Evolutionary conservation across 2,797 vertebrate genomes (phyloP), one percentile per base, ranked within the genome.

Genomic region (Chanos chanos): DNA sequence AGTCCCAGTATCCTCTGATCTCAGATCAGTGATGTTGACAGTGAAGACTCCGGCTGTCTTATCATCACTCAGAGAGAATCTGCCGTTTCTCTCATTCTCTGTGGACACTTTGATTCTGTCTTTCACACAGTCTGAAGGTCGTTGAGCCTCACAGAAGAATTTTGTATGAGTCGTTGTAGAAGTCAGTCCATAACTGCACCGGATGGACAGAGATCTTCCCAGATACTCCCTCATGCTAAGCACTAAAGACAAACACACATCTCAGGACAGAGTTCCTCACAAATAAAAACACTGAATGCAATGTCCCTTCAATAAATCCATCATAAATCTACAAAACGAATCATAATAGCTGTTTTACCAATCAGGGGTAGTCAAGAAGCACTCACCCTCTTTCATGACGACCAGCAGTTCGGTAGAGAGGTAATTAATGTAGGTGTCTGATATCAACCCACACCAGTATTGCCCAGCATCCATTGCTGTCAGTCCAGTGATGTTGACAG

Each of bases 371-470:
- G n/a, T n/a, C n/a, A n/a, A n/a, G n/a, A n/a, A n/a, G n/a, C n/a
- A n/a, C 45, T 49, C 22, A 61, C 61, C 50, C 25, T 63, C 30
- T 18, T 54, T 44, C 31, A 10, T 63, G 61, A 54, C 39, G 39
- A 63, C 19, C 3, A 54, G 34, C 40, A 63, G 61, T 28, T 47
- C 19, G 28, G 50, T 63, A 31, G 33, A 22, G 27, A 55, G 52
- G 41, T 41, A 55, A 12, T 39, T 40, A 52, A 40, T 7, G 4
- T 22, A 28, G 34, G 25, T 33, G 28, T 24, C 24, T 56, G 33
- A 47, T 18, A 8, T 63, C 18, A 44, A 18, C 18, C 45, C 53
- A 51, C 66, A 68, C 59, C 66, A 63, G 31, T 68, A 63, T 50
- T 31, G 52, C 52, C 66, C 66, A 52, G 37, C 53, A 51, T 68